Base-by-base conservation (phyloP, 2,797 vertebrate genomes). In the Paramormyrops hopkinsi region DNA sequence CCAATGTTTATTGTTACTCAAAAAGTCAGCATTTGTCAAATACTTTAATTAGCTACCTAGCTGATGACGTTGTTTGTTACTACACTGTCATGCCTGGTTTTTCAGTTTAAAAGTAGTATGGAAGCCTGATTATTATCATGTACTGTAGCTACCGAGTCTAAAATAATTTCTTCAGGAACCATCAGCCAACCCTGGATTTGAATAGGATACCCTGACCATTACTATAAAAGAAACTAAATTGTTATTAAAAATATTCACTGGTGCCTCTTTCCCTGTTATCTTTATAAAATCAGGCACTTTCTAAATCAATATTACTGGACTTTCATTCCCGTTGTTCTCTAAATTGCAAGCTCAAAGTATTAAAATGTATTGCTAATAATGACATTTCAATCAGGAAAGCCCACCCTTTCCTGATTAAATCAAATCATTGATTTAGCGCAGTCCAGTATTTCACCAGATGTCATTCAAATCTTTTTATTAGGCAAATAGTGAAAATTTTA, bases 341-440 rank as follows among this genome's bases (percentile, higher is more conserved):
- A 73, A 51, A 88, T 90, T 83, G 88, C 87, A 91, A 90, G 88
- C 69, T 90, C 37, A 53, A 92, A 88, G 89, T 91, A 93, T 93
- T 90, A 92, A 93, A 92, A 92, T 92, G 91, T 92, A 89, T 89
- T 92, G 90, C 90, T 90, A 90, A 90, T 90, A 92, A 93, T 91
- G 89, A 90, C 94, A 93, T 92, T 88, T 93, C 93, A 92, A 94
- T 93, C 90, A 87, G 90, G 90, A 90, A 90, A 91, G 82, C 44
- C 50, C 85, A 69, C 89, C 88, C 90, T 86, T 90, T 84, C 84
- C 89, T 54, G 65, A 50, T 29, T 89, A 88, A 92, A 90, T 91
- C 88, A 89, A 79, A 91, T 89, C 90, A 76, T 37, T 59, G 56
- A 90, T 92, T 90, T 89, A 90, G 87, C 90, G 91, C 90, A 62